phyloP scores from a whole-genome alignment of 2,797 vertebrate species.

The Falco cherrug region DNA sequence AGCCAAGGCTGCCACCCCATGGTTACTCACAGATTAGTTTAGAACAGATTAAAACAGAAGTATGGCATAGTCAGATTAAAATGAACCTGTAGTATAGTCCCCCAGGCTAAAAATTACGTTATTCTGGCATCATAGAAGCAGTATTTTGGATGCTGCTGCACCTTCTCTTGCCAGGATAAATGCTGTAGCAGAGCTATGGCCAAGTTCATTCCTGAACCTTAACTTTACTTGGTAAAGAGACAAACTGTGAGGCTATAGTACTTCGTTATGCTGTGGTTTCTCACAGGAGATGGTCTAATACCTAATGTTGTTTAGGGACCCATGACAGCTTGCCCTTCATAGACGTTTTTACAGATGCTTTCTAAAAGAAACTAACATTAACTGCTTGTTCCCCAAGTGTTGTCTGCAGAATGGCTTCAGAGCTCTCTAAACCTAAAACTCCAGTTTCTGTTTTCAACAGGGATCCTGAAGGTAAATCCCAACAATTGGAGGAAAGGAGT shows the following conservation, averaged over 20 bases:
- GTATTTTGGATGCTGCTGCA: not conserved
- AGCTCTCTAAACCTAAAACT: not conserved
- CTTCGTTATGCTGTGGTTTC: not conserved
- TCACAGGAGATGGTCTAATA: not conserved
- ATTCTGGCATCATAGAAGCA: not conserved
- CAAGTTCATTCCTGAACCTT: not conserved
- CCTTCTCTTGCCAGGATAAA: not conserved
- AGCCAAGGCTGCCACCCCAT: conserved; percentile 63
- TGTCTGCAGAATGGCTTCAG: not conserved
- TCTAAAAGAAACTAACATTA: not conserved
- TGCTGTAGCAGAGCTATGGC: not conserved
- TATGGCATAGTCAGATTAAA: not conserved
- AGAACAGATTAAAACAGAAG: not conserved
- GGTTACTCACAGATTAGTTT: not conserved
- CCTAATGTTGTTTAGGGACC: not conserved
- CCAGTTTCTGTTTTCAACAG: not conserved
- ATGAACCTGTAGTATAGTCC: not conserved
- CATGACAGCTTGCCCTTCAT: not conserved
- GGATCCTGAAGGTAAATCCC: not conserved
- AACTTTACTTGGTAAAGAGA: not conserved
- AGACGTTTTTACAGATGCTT: not conserved
- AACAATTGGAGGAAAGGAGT: not conserved
- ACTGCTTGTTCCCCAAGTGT: not conserved
- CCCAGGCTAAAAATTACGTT: not conserved
- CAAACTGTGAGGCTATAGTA: not conserved